Evolutionary conservation across 1,140 invertebrate species (phyloP), one percentile per base, ranked within the genome.

Genomic region (Lasaia peninsularis): DNA sequence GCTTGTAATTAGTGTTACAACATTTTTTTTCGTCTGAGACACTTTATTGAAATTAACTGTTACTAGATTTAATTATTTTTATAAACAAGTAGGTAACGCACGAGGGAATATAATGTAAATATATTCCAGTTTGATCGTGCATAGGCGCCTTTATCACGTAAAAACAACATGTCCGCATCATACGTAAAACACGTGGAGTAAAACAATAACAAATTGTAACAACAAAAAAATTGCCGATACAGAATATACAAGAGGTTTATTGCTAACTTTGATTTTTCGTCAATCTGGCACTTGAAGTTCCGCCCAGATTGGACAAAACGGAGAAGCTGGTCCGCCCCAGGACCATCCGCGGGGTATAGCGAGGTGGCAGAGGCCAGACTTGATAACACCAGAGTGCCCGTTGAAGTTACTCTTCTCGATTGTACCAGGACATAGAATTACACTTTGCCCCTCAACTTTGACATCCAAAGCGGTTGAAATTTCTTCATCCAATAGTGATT

Each of bases 301-400:
- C 20, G 91, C 91, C 93, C 93, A 96, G 2, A 95, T 82, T 10
- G 95, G 95, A 74, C 92, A 94, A 79, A 93, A 92, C 49, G 92
- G 91, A 20, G 93, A 94, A 1, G 92, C 94, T 7, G 92, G 89
- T 1, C 95, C 95, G 32, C 94, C 94, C 94, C 94, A 95, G 12
- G 90, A 91, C 95, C 95, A 96, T 8, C 94, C 94, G 35, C 92
- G 90, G 1, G 95, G 95, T 55, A 96, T 96, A 33, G 94, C 94
- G n/a, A 95, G 80, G 74, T 95, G 95, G 57, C 90, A 92, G 20
- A 96, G 82, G 0, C 94, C 94, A 18, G 92, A 90, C 18, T 90
- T 86, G 32, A 96, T 88, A n/a, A 94, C 89, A 14, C 93, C 92
- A 31, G 89, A 89, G 28, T 91, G 76, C 11, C 93, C 94, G 52